Conservation (phyloP, 2,888 invertebrate species). For the Therioaphis trifolii region DNA sequence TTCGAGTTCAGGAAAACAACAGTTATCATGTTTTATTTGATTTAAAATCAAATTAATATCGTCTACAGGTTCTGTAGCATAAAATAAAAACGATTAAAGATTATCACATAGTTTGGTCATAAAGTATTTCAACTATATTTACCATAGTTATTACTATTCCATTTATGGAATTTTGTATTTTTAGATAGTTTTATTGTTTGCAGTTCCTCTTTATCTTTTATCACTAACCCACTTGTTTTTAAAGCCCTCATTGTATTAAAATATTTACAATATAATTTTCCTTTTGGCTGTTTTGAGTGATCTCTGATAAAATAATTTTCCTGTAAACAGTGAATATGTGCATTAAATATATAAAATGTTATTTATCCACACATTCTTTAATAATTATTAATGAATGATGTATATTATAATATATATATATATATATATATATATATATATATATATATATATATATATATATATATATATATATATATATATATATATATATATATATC, state of each 20-base stretch:
- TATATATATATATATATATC: too few relatives aligned
- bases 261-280: slow-evolving; percentile 15
- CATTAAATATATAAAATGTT: too few relatives aligned
- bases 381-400: neutral
- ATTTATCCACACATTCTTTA: too few relatives aligned
- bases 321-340: too few relatives aligned
- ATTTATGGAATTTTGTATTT: too few relatives aligned
- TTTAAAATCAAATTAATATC: slow-evolving; percentile 8
- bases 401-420: neutral
- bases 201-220: neutral
- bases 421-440: neutral
- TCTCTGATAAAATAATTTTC: too few relatives aligned
- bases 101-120: neutral
- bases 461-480: too few relatives aligned
- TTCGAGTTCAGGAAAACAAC: neutral
- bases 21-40: neutral
- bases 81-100: neutral
- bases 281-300: too few relatives aligned
- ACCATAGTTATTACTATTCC: too few relatives aligned
- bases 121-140: too few relatives aligned
- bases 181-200: too few relatives aligned
- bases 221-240: slow-evolving; percentile 8
- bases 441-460: too few relatives aligned
- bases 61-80: slow-evolving; percentile 7
- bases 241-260: neutral